phyloP scores from a whole-genome alignment of 2,113 vertebrate genomes.

The Scartelaos histophorus region DNA sequence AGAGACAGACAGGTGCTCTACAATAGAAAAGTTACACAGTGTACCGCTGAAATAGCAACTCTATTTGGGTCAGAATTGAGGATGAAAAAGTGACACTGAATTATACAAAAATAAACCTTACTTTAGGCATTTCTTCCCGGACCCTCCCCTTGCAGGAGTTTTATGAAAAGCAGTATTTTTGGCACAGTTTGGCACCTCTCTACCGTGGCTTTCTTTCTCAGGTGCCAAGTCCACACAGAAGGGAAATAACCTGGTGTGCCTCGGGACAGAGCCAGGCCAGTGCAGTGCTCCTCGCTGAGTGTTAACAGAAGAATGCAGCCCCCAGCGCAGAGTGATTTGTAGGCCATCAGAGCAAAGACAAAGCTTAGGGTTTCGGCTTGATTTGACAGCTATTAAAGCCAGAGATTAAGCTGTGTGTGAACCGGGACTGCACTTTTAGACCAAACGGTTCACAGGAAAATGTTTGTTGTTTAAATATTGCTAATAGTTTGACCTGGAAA shows the following conservation, averaged over 20 bases:
- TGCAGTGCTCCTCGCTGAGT: background rate
- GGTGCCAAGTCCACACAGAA: slow-evolving; percentile 6
- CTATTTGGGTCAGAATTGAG: background rate
- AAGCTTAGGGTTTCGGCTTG: slow-evolving; percentile 7
- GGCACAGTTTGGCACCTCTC: background rate
- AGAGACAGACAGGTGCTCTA: too few species aligned
- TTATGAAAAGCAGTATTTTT: slow-evolving; percentile 1
- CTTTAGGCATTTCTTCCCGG: background rate
- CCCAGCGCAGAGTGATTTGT: slow-evolving; percentile 37
- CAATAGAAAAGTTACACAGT: background rate
- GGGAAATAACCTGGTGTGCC: background rate
- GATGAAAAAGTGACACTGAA: background rate
- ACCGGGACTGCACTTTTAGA: slow-evolving; percentile 1
- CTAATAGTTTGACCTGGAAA: background rate
- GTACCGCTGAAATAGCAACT: background rate
- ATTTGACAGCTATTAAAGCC: slow-evolving; percentile 19
- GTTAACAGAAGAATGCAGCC: slow-evolving; percentile 12
- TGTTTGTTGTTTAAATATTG: background rate
- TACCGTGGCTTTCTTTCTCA: background rate
- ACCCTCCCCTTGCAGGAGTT: background rate
- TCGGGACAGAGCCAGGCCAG: slow-evolving; percentile 1
- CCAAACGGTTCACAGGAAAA: slow-evolving; percentile 6
- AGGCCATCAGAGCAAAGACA: slow-evolving; percentile 12
- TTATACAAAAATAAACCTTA: slow-evolving; percentile 1
- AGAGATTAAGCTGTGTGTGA: slow-evolving; percentile 19